These are phyloP conservation scores for Brachionus paranguensis DNA, from an alignment of 1,140 invertebrate genomes.

Conservation along the genomic window DNA sequence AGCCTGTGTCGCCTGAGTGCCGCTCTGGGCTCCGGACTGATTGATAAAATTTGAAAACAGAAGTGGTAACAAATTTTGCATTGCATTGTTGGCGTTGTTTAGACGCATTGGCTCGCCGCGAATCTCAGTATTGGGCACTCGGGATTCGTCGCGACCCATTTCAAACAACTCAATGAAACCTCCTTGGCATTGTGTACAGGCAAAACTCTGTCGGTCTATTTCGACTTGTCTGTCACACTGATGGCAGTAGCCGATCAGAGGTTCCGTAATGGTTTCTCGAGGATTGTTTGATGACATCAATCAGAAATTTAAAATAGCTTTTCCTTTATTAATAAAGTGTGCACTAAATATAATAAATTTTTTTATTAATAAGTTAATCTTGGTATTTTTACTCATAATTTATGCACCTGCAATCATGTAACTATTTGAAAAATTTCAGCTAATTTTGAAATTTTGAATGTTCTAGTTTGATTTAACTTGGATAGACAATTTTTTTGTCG, in stretches of 20 bases:
- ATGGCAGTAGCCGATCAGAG: constrained; percentile 5
- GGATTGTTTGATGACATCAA: not conserved
- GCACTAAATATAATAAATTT: not conserved
- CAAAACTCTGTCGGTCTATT: not conserved
- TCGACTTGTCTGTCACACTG: constrained; percentile 38
- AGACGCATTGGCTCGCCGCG: not conserved
- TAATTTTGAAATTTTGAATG: not conserved
- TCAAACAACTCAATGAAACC: constrained; percentile 40
- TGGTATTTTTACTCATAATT: not conserved
- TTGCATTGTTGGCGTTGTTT: not conserved
- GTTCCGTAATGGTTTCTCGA: not conserved
- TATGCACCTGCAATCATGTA: not conserved
- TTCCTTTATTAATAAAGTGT: not conserved
- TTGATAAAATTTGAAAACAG: not conserved
- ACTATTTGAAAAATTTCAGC: not conserved
- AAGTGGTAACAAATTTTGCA: not conserved
- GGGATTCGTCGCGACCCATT: not conserved
- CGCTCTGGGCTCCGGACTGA: not conserved
- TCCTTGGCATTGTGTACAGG: constrained; percentile 16
- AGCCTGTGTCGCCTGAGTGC: not conserved
- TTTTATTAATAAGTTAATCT: not conserved
- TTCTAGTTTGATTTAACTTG: too few relatives aligned
- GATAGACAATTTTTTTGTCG: too few relatives aligned
- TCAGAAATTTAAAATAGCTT: not conserved
- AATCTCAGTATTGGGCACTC: not conserved